Evolutionary conservation across 2,888 invertebrate species (phyloP).

Genomic region (Leptopilina drosophilae): DNA sequence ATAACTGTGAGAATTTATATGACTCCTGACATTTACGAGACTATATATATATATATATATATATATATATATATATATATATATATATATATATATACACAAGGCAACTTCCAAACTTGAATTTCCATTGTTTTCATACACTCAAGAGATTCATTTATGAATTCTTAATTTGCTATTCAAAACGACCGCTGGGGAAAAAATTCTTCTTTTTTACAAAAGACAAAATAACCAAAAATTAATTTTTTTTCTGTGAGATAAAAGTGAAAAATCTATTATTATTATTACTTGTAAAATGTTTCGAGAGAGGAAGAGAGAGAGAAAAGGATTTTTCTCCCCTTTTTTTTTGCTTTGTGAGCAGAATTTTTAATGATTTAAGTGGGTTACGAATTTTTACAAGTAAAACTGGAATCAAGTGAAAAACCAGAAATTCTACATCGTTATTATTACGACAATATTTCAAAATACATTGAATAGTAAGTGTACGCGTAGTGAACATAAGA

Average conservation of each 20-base stretch:
- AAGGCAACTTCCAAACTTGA: conserved; percentile 11
- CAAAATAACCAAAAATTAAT: neutral
- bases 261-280: neutral
- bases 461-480: too few species aligned
- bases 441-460: neutral
- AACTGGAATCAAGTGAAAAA: neutral
- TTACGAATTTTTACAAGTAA: neutral
- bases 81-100: neutral
- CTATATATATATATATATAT: neutral
- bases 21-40: conserved; percentile 15
- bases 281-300: too few species aligned
- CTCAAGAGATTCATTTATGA: conserved; percentile 11
- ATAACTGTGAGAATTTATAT: conserved; percentile 38
- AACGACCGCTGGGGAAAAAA: neutral
- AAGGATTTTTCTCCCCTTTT: too few species aligned
- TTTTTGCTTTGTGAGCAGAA: neutral
- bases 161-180: neutral
- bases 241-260: neutral
- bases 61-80: too few species aligned
- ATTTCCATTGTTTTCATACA: conserved; percentile 16
- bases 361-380: neutral
- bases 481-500: too few species aligned
- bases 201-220: neutral
- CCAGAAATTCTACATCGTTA: neutral
- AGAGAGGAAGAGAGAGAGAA: too few species aligned